Conservation (phyloP, 2,888 invertebrate genomes). For the Caenorhabditis doughertyi region DNA sequence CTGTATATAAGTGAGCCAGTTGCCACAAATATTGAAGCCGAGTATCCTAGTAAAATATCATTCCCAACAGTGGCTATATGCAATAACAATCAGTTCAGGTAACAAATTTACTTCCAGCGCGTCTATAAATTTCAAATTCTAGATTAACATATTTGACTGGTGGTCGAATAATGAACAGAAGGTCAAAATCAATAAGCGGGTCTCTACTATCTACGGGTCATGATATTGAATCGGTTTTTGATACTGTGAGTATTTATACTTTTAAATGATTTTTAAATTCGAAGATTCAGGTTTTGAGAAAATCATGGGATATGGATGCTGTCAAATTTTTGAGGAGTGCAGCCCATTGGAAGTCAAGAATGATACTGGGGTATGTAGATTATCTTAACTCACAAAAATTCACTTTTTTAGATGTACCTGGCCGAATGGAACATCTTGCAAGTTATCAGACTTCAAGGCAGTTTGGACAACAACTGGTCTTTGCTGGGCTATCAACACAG, state of each 20-base stretch:
- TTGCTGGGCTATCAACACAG: conserved; percentile 82
- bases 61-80: conserved; percentile 81
- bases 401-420: conserved; percentile 71
- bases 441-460: conserved; percentile 75
- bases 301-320: conserved; percentile 81
- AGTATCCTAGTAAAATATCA: conserved; percentile 78
- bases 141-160: conserved; percentile 81
- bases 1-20: conserved; percentile 72
- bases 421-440: conserved; percentile 80
- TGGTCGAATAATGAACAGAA: conserved; percentile 76
- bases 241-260: conserved; percentile 40
- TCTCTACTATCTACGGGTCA: conserved; percentile 58
- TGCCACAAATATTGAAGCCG: conserved; percentile 81
- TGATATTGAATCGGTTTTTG: conserved; percentile 58
- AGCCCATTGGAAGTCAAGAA: conserved; percentile 79
- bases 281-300: conserved; percentile 72
- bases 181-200: conserved; percentile 58
- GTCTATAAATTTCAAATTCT: not conserved
- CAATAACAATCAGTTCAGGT: conserved; percentile 82
- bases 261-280: not conserved
- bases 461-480: conserved; percentile 82
- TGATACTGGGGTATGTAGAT: conserved; percentile 76
- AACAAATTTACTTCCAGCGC: not conserved
- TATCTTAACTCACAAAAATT: not conserved
- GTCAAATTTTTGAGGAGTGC: conserved; percentile 79